Evolutionary conservation across 2,113 vertebrate genomes (phyloP).

Genomic region (Hiodon tergisus): DNA sequence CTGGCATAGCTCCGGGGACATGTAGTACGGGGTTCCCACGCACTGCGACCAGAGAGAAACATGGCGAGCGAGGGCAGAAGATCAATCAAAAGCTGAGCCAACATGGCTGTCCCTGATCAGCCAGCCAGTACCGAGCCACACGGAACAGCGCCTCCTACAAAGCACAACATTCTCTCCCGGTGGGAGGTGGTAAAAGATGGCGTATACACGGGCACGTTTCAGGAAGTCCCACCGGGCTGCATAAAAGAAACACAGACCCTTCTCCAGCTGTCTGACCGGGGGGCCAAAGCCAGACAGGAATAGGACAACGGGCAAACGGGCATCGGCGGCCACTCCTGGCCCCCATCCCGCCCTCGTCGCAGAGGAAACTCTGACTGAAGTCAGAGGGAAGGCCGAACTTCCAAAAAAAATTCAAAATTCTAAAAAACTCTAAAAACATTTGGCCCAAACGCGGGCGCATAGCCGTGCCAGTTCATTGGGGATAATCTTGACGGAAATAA

Average conservation of each 20-base stretch:
- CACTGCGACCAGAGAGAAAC: constrained; percentile 64
- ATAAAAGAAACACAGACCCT: constrained; percentile 11
- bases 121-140: neutral
- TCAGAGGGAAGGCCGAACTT: too few species aligned
- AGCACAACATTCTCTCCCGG: neutral
- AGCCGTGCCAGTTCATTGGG: too few species aligned
- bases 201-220: neutral
- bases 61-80: neutral
- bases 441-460: too few species aligned
- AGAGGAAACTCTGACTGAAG: too few species aligned
- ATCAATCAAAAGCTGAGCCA: neutral
- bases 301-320: constrained; percentile 18
- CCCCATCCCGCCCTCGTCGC: neutral
- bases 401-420: too few species aligned
- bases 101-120: neutral
- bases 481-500: too few species aligned
- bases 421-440: too few species aligned
- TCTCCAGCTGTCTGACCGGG: constrained; percentile 7
- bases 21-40: constrained; percentile 97
- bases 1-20: constrained; percentile 97
- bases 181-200: too few species aligned
- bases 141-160: neutral
- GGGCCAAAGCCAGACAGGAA: constrained; percentile 12
- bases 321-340: neutral
- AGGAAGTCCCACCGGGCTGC: neutral